Percentiles rank a stretch among this genome's conserved stretches.
These are phyloP conservation scores for Luperina testacea DNA, from an alignment of 2,888 invertebrate species.

Conservation along the genomic window DNA sequence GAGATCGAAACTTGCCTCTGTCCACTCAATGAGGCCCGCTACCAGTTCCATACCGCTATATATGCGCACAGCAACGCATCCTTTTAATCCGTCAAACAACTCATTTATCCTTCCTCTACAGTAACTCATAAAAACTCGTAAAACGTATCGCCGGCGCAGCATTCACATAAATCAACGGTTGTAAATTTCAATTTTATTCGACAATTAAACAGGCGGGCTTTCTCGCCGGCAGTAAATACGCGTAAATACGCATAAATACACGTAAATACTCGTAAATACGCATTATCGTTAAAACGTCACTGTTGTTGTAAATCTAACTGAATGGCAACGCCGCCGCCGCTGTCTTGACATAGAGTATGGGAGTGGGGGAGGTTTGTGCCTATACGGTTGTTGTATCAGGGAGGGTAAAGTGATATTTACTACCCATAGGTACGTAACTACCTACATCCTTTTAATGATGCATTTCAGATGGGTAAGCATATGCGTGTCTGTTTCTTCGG, in stretches of 20 bases:
- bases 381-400: constrained; percentile 28
- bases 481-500: background rate
- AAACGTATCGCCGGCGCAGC: constrained; percentile 72
- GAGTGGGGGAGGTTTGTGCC: constrained; percentile 43
- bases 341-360: constrained; percentile 75
- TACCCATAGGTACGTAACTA: background rate
- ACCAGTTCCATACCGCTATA: background rate
- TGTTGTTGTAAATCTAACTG: constrained; percentile 83
- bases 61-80: constrained; percentile 22
- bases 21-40: background rate
- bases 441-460: background rate
- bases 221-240: constrained; percentile 86
- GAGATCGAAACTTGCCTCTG: background rate
- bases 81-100: constrained; percentile 61
- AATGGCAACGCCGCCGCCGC: constrained; percentile 76
- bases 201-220: constrained; percentile 89
- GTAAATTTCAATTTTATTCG: constrained; percentile 90
- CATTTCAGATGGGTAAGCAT: background rate
- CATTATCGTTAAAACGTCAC: constrained; percentile 90
- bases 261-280: constrained; percentile 89
- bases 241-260: constrained; percentile 88
- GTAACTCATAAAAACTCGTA: constrained; percentile 76
- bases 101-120: constrained; percentile 60
- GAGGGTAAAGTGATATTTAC: constrained; percentile 17
- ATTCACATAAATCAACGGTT: constrained; percentile 82